These are phyloP conservation scores for Villa cingulata DNA, from an alignment of 2,888 invertebrate species.

Conservation along the genomic window DNA sequence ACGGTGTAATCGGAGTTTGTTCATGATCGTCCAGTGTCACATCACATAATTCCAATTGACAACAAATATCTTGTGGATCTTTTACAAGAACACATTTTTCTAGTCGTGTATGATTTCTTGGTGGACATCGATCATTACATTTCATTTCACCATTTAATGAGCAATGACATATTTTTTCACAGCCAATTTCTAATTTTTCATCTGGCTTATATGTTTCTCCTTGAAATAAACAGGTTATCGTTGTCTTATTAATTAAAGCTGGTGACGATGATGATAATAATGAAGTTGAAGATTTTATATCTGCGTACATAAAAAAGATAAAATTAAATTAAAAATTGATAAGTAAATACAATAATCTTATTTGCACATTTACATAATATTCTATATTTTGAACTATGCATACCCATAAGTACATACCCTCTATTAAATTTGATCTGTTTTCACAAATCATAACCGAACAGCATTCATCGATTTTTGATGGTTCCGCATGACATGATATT, in stretches of 20 bases:
- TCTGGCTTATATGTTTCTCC: conserved; percentile 56
- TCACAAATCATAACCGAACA: conserved; percentile 58
- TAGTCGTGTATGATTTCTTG: conserved; percentile 40
- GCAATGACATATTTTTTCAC: conserved; percentile 64
- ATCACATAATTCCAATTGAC: conserved; percentile 73
- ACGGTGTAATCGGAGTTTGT: conserved; percentile 28
- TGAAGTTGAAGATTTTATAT: too few species aligned
- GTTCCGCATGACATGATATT: conserved; percentile 57
- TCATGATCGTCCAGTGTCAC: conserved; percentile 69
- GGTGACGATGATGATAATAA: not conserved
- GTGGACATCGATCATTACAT: conserved; percentile 58
- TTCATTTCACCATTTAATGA: conserved; percentile 55
- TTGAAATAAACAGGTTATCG: conserved; percentile 32
- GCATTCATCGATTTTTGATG: conserved; percentile 54
- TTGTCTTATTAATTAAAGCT: not conserved
- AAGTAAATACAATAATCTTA: conserved; percentile 2
- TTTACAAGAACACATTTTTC: conserved; percentile 71
- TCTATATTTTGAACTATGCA: too few species aligned
- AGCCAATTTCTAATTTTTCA: conserved; percentile 64
- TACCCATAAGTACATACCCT: too few species aligned
- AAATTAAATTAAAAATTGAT: not conserved
- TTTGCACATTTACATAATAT: too few species aligned
- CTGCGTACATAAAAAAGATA: not conserved
- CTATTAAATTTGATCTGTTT: not conserved
- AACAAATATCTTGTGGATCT: conserved; percentile 72